Evolutionary conservation across 1,140 invertebrate species (phyloP), one percentile per base, ranked within the genome.

Genomic region (Drosophila pectinifera): DNA sequence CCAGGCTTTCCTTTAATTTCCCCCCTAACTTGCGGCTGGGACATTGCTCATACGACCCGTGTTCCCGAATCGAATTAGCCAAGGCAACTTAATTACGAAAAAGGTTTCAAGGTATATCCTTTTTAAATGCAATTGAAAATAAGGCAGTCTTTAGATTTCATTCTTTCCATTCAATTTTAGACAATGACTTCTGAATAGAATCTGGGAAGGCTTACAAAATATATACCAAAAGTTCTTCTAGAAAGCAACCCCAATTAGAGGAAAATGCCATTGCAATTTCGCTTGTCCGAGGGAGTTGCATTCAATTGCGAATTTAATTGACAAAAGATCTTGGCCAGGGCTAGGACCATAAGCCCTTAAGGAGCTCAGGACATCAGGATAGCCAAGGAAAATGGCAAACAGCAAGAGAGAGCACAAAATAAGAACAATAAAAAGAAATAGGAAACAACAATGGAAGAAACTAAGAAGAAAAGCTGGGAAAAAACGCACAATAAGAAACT

Each of bases 261-360:
- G 28, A 14, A 34, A 18, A 13, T n/a, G n/a, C n/a, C 34, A 79
- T 57, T 73, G 56, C 43, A 61, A 63, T 73, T 53, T 63, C 22
- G 14, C 11, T 22, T 48, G 41, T 51, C 22, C 39, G 11, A 24
- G 48, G 28, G 42, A 58, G 54, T 54, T 48, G 53, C 43, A 64
- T 41, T 46, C 39, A 68, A 36, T 53, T 53, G 31, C 10, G 18
- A 63, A 69, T 42, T 45, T 67, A 63, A 39, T 68, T 55, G 62
- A 59, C 55, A 56, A 63, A 63, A 43, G 16, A 49, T 41, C 58
- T n/a, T 28, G 45, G n/a, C 43, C 43, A 34, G 13, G 34, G 45
- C 48, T 22, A 58, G 24, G 70, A 54, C 74, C 70, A 63, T 84
- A 79, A 84, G 80, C 57, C 49, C 74, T 61, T 64, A 53, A 56